Evolutionary conservation across 2,797 vertebrate species (phyloP), one percentile per base, ranked within the genome.

Genomic region (Gadopsis marmoratus): DNA sequence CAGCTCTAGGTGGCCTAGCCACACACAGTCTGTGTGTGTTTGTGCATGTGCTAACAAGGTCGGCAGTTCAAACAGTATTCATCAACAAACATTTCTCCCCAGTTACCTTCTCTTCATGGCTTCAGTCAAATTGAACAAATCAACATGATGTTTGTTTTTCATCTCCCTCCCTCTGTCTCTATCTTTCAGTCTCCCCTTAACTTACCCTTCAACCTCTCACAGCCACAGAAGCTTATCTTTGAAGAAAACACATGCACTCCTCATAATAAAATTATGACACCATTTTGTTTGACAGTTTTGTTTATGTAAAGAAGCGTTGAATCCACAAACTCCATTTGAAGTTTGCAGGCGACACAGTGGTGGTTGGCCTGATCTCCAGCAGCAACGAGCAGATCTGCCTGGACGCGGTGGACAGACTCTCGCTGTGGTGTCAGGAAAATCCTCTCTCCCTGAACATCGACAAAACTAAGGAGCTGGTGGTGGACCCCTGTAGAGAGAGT

Each of bases 71-170:
- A 82, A 85, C 72, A 62, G 71, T 74, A 74, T 33, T 78, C 86
- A 90, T 85, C 81, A 87, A 78, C 89, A 91, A 86, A 88, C 86
- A 86, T 76, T 55, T 84, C 65, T 85, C 84, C 82, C 75, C 58
- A 5, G 66, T 78, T 86, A 89, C 89, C 84, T 83, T 84, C 85
- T 78, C 80, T 78, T 84, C 83, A 76, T 86, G 81, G 71, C 78
- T 84, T 81, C 82, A 73, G 84, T 83, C 84, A 86, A 87, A 91
- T 74, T 87, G 87, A 83, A 83, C 81, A 84, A 91, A 89, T 91
- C 84, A 89, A 67, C 73, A 74, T n/a, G 50, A 50, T 78, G 26
- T 43, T 53, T 58, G 75, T 72, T 29, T 66, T 21, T 7, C 63
- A 73, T 73, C 70, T 66, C 29, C 29, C 33, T 71, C 53, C 41